These are phyloP conservation scores for Colius striatus DNA, from an alignment of 2,113 vertebrate species.

Conservation along the genomic window DNA sequence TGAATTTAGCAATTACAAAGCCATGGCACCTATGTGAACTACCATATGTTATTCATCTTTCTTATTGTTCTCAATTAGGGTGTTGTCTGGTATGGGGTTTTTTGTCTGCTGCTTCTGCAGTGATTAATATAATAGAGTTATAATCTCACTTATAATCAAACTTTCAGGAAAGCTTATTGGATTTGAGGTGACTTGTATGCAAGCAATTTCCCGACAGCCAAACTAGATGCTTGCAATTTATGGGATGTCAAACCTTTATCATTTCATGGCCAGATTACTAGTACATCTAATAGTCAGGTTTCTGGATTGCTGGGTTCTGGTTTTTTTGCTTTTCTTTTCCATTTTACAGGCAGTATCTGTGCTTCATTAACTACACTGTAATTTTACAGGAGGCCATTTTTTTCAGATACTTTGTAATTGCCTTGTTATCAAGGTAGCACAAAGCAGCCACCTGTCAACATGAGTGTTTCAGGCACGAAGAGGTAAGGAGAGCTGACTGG, in stretches of 20 bases:
- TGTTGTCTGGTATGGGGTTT: constrained; percentile 41
- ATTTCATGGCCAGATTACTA: constrained; percentile 43
- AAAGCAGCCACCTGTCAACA: constrained; percentile 41
- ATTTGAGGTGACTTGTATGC: constrained; percentile 52
- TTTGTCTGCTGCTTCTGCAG: constrained; percentile 25
- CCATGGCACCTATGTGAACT: constrained; percentile 47
- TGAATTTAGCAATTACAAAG: constrained; percentile 72
- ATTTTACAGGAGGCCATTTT: constrained; percentile 68
- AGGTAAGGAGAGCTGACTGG: constrained; percentile 64
- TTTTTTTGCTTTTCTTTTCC: not conserved
- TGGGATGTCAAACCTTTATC: constrained; percentile 45
- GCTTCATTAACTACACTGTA: constrained; percentile 73
- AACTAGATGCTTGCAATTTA: constrained; percentile 25
- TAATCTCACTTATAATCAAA: constrained; percentile 72
- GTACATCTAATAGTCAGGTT: constrained; percentile 26
- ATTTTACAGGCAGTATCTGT: constrained; percentile 55
- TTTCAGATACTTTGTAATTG: constrained; percentile 71
- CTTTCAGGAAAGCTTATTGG: constrained; percentile 55
- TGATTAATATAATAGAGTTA: constrained; percentile 67
- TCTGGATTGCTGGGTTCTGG: not conserved
- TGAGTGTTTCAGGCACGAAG: constrained; percentile 22
- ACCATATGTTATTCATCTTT: constrained; percentile 66
- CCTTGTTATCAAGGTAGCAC: constrained; percentile 64
- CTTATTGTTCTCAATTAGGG: constrained; percentile 74
- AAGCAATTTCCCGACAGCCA: constrained; percentile 46